These are phyloP conservation scores for Gambusia affinis DNA, from an alignment of 2,113 vertebrate genomes.

Conservation along the genomic window DNA sequence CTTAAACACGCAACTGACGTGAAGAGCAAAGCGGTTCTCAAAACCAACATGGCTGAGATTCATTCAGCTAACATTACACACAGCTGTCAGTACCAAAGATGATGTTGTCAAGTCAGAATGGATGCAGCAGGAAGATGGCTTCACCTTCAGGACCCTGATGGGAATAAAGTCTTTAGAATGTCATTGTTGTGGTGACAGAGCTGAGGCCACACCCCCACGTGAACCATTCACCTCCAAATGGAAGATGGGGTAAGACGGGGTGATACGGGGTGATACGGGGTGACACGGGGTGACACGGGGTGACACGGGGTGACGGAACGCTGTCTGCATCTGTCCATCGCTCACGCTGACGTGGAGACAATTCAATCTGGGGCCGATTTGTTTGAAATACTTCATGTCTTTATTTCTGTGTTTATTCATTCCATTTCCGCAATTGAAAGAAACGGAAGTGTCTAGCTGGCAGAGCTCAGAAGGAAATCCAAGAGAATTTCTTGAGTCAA, in stretches of 20 bases:
- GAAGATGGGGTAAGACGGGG: constrained; percentile 25
- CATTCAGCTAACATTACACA: constrained; percentile 47
- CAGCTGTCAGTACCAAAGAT: constrained; percentile 50
- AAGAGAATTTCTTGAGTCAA: too few species aligned
- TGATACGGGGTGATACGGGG: constrained; percentile 6
- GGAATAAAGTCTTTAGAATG: constrained; percentile 46
- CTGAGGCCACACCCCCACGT: constrained; percentile 3
- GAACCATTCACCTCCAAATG: constrained; percentile 48
- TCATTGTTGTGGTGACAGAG: constrained; percentile 66
- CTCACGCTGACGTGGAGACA: not conserved
- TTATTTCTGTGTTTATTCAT: not conserved
- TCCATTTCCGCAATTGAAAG: constrained; percentile 5
- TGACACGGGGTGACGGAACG: constrained; percentile 6
- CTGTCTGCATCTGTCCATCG: not conserved
- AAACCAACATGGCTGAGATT: not conserved
- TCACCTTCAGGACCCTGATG: constrained; percentile 41
- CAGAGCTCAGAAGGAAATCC: too few species aligned
- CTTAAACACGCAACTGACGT: not conserved
- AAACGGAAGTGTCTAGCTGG: too few species aligned
- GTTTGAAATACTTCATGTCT: not conserved
- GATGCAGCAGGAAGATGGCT: constrained; percentile 14
- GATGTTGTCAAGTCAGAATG: constrained; percentile 27
- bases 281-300: constrained; percentile 12
- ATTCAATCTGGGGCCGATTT: constrained; percentile 6
- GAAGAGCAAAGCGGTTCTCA: constrained; percentile 10